Conservation (phyloP, 2,797 vertebrate species). For the Strix occidentalis region DNA sequence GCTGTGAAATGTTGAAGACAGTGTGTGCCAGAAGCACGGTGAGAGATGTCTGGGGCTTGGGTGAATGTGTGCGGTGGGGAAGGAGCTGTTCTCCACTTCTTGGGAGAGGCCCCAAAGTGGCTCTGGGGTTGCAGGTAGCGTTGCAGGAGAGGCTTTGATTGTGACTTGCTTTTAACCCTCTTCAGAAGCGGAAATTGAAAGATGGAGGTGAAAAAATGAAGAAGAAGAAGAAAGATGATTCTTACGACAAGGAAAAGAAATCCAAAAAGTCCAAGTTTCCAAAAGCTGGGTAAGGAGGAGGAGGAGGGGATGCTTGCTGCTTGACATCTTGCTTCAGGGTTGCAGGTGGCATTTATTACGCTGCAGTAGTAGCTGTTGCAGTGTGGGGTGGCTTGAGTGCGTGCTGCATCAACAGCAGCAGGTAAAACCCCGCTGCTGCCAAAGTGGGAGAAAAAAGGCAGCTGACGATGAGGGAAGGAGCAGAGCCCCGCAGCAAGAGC, state of each 20-base stretch:
- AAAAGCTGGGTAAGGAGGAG: slow-evolving; percentile 80
- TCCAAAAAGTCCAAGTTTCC: slow-evolving; percentile 76
- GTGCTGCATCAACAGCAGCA: background rate
- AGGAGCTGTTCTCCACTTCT: background rate
- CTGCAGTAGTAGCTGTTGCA: background rate
- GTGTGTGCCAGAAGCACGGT: accelerated
- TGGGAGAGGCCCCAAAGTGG: background rate
- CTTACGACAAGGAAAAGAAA: slow-evolving; percentile 80
- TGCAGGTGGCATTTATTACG: background rate
- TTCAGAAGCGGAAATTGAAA: slow-evolving; percentile 87
- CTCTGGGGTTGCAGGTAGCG: background rate
- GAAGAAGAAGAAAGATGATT: slow-evolving; percentile 84
- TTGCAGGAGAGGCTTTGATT: background rate
- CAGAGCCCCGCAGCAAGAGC: background rate
- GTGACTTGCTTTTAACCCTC: slow-evolving; percentile 48
- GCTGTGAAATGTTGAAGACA: background rate
- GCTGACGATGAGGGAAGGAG: background rate
- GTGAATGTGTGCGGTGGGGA: background rate
- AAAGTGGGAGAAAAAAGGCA: background rate
- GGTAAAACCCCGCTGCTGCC: accelerated
- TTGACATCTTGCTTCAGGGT: background rate
- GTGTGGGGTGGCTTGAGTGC: background rate
- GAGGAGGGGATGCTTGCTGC: background rate
- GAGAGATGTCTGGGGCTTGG: background rate
- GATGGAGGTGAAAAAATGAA: slow-evolving; percentile 78